Conservation (phyloP, 2,113 vertebrate genomes). For the Symphodus melops region DNA sequence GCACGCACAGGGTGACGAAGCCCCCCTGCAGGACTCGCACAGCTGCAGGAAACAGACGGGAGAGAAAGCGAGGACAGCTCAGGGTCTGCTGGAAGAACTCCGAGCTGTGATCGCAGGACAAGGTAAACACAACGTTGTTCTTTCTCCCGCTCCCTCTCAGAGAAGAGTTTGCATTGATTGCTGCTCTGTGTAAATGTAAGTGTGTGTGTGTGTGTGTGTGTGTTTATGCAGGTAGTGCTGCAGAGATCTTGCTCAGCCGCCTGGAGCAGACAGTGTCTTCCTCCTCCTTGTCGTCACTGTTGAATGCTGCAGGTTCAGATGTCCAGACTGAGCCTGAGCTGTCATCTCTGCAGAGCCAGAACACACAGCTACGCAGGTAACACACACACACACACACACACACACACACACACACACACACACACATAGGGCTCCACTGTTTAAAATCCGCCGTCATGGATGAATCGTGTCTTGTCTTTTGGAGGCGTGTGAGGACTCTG, state of each 20-base stretch:
- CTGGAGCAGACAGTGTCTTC: slow-evolving; percentile 82
- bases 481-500: slow-evolving; percentile 85
- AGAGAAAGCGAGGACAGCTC: slow-evolving; percentile 81
- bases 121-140: slow-evolving; percentile 76
- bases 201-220: neutral
- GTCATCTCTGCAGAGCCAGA: slow-evolving; percentile 87
- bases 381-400: slow-evolving; percentile 16
- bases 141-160: too few relatives aligned
- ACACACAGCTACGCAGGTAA: slow-evolving; percentile 88
- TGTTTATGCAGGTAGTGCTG: slow-evolving; percentile 81
- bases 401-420: neutral
- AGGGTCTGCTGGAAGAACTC: slow-evolving; percentile 87
- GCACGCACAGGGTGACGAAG: neutral
- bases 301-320: slow-evolving; percentile 63
- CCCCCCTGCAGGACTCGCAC: neutral
- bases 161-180: too few relatives aligned
- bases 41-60: slow-evolving; percentile 26
- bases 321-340: slow-evolving; percentile 83
- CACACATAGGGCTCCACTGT: neutral
- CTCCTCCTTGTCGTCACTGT: slow-evolving; percentile 70
- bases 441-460: too few relatives aligned
- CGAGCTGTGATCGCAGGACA: slow-evolving; percentile 84
- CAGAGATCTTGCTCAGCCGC: slow-evolving; percentile 84
- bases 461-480: slow-evolving; percentile 1
- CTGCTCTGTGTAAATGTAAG: too few relatives aligned